These are phyloP conservation scores for Ophonus ardosiacus DNA, from an alignment of 2,888 invertebrate species.

Conservation along the genomic window DNA sequence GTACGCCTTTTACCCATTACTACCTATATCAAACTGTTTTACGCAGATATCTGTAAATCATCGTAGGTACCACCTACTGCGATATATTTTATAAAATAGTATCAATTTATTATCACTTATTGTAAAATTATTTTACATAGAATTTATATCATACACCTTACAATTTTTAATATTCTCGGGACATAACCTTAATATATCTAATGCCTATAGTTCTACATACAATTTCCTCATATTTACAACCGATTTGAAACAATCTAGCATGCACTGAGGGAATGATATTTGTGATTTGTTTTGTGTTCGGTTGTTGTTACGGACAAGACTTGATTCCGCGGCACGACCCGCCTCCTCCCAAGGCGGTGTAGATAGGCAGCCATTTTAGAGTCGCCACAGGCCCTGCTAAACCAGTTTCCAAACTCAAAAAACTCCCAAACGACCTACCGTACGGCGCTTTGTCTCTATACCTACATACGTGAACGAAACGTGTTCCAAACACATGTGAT, in stretches of 20 bases:
- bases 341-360: conserved; percentile 61
- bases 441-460: conserved; percentile 41
- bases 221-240: conserved; percentile 6
- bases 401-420: conserved; percentile 60
- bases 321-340: conserved; percentile 45
- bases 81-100: neutral
- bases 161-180: neutral
- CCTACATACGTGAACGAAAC: conserved; percentile 1
- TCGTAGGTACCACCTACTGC: no score
- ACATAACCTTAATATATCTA: neutral
- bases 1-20: no score
- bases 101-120: neutral
- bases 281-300: conserved; percentile 9
- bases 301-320: conserved; percentile 33
- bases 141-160: neutral
- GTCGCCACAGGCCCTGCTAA: conserved; percentile 58
- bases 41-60: no score
- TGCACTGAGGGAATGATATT: neutral
- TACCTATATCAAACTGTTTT: no score
- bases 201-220: neutral
- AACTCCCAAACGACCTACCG: conserved; percentile 58
- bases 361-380: conserved; percentile 63
- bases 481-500: neutral
- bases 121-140: neutral
- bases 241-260: neutral